Evolutionary conservation across 2,888 invertebrate genomes (phyloP).

Genomic region (Hypena proboscidalis): DNA sequence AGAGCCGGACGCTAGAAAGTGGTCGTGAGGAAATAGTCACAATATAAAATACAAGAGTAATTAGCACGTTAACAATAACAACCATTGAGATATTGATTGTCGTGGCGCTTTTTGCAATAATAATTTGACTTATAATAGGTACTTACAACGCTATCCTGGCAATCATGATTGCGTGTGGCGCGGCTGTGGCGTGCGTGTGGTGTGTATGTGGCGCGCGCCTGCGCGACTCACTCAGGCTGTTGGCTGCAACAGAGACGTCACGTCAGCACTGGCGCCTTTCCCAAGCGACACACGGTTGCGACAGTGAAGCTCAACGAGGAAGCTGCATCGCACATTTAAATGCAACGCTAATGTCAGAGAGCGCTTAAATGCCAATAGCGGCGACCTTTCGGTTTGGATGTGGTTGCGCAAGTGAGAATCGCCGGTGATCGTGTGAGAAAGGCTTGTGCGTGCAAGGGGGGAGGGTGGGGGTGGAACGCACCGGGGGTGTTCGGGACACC

Average conservation of each 20-base stretch:
- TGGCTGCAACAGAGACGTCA: conserved; percentile 80
- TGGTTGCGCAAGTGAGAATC: conserved; percentile 81
- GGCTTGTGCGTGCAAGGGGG: conserved; percentile 68
- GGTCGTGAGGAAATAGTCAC: conserved; percentile 49
- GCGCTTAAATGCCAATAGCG: conserved; percentile 84
- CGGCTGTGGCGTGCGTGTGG: conserved; percentile 30
- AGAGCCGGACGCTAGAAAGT: conserved; percentile 66
- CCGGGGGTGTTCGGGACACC: conserved; percentile 66
- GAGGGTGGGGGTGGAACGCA: conserved; percentile 63
- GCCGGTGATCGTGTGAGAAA: conserved; percentile 79
- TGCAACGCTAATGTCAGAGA: conserved; percentile 84
- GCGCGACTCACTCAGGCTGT: conserved; percentile 69
- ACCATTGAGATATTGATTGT: conserved; percentile 16
- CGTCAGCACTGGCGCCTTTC: conserved; percentile 82
- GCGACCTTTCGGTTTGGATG: conserved; percentile 80
- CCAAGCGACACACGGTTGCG: conserved; percentile 79
- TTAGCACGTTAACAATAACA: conserved; percentile 30
- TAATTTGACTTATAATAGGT: conserved; percentile 29
- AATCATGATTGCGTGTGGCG: conserved; percentile 61
- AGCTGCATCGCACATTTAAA: conserved; percentile 82
- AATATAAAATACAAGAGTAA: conserved; percentile 36
- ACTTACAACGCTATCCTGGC: conserved; percentile 78
- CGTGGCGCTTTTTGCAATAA: conserved; percentile 10
- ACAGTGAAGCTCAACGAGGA: conserved; percentile 82
- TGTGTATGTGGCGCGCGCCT: conserved; percentile 52